Percentiles rank a stretch among this genome's conserved stretches.
Conservation (phyloP, 2,888 invertebrate species). For the Caenorhabditis becei region DNA sequence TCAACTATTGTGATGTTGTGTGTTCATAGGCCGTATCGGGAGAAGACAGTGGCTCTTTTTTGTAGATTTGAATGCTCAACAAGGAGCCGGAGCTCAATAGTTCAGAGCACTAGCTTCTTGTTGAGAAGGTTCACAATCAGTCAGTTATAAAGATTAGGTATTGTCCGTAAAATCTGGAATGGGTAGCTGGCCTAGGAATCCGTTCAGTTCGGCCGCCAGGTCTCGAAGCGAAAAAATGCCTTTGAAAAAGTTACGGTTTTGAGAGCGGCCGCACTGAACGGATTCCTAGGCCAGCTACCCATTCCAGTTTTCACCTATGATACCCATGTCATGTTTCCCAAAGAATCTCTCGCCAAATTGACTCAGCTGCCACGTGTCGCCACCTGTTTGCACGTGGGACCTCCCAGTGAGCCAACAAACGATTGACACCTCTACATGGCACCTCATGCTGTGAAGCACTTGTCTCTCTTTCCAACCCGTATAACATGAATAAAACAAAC, state of each 20-base stretch:
- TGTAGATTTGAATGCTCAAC: background rate
- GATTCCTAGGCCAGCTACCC: too few relatives aligned
- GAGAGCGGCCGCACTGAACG: too few relatives aligned
- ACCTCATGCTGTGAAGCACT: conserved; percentile 54
- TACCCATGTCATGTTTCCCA: too few relatives aligned
- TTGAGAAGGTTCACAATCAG: background rate
- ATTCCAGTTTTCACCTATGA: too few relatives aligned
- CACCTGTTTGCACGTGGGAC: conserved; percentile 28
- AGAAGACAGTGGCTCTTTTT: background rate
- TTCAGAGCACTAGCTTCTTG: background rate
- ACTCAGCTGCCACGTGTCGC: conserved; percentile 6
- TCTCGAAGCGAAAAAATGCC: too few relatives aligned
- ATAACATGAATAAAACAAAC: conserved; percentile 51
- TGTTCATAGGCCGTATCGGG: conserved; percentile 4
- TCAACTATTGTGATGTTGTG: conserved; percentile 4
- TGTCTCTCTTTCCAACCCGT: conserved; percentile 28
- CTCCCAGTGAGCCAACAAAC: conserved; percentile 18
- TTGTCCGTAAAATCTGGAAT: background rate
- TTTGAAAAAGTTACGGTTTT: too few relatives aligned
- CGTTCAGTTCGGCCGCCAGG: too few relatives aligned
- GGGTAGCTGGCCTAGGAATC: too few relatives aligned
- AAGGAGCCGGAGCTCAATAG: background rate
- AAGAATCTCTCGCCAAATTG: too few relatives aligned
- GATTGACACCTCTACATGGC: conserved; percentile 48
- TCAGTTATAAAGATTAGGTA: background rate